Evolutionary conservation across 1,140 invertebrate genomes (phyloP).

Genomic region (Micrasema longulum): DNA sequence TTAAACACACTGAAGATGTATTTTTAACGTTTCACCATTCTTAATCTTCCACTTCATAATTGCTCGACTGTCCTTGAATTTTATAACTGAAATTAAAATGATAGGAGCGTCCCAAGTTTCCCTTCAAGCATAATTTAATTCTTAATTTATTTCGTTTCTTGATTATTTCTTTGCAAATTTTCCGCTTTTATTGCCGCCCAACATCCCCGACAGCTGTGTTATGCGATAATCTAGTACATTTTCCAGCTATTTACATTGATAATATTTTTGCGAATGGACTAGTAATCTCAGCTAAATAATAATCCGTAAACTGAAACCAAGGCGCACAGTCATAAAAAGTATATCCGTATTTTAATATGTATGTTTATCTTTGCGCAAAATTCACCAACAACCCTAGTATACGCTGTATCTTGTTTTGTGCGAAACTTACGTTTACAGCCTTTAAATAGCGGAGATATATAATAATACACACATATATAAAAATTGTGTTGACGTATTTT

Average conservation of each 20-base stretch:
- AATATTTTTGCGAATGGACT: neutral
- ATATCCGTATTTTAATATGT: too few species aligned
- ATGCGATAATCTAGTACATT: slow-evolving; percentile 9
- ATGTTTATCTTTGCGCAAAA: too few species aligned
- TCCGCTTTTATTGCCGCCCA: slow-evolving; percentile 8
- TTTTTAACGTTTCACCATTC: slow-evolving; percentile 6
- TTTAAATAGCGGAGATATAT: too few species aligned
- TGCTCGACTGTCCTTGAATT: slow-evolving; percentile 30
- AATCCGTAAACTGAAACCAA: too few species aligned
- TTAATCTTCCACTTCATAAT: slow-evolving; percentile 8
- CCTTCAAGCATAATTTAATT: slow-evolving; percentile 29
- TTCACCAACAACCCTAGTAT: too few species aligned
- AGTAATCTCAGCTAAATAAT: too few species aligned
- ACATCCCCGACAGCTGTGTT: slow-evolving; percentile 1
- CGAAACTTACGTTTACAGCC: too few species aligned
- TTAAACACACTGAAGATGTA: slow-evolving; percentile 5
- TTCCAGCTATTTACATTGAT: slow-evolving; percentile 9
- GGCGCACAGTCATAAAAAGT: too few species aligned
- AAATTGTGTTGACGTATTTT: too few species aligned
- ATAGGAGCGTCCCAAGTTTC: slow-evolving; percentile 24
- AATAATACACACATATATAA: too few species aligned
- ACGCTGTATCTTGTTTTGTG: too few species aligned
- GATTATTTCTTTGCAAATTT: slow-evolving; percentile 9
- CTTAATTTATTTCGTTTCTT: slow-evolving; percentile 26
- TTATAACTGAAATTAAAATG: slow-evolving; percentile 22